Conservation (phyloP, 2,888 invertebrate species). For the Allolobophora icterica region DNA sequence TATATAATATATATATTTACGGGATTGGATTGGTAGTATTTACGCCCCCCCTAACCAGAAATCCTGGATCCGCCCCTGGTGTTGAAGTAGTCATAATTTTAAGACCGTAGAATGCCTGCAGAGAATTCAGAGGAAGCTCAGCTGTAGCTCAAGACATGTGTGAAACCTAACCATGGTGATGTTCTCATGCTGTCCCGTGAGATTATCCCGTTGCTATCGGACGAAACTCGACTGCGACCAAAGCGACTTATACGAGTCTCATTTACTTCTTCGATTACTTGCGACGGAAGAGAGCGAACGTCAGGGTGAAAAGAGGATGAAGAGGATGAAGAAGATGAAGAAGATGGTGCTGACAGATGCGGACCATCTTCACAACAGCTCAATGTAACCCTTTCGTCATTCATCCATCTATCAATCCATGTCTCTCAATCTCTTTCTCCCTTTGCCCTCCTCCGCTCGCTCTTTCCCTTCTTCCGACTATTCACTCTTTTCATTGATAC, state of each 20-base stretch:
- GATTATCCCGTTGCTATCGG: not conserved
- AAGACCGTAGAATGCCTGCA: not conserved
- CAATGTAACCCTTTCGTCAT: not conserved
- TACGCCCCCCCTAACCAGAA: too few species aligned
- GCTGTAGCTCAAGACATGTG: not conserved
- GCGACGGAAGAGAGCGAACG: not conserved
- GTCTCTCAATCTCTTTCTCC: too few species aligned
- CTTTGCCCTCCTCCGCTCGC: too few species aligned
- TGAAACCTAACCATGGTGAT: not conserved
- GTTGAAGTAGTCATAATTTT: not conserved
- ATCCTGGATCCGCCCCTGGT: too few species aligned
- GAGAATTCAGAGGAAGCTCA: not conserved
- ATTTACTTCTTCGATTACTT: not conserved
- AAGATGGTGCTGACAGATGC: not conserved
- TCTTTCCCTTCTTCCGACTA: not conserved
- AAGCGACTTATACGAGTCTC: slow-evolving; percentile 17
- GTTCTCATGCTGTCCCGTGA: not conserved
- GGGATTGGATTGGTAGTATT: too few species aligned
- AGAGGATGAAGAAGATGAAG: not conserved
- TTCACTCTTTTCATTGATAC: not conserved
- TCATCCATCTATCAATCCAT: too few species aligned
- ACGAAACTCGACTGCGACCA: not conserved
- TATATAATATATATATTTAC: too few species aligned
- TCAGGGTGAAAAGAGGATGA: not conserved
- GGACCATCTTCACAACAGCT: not conserved